Evolutionary conservation across 2,888 invertebrate species (phyloP), one percentile per base, ranked within the genome.

Genomic region (Plutella xylostella): DNA sequence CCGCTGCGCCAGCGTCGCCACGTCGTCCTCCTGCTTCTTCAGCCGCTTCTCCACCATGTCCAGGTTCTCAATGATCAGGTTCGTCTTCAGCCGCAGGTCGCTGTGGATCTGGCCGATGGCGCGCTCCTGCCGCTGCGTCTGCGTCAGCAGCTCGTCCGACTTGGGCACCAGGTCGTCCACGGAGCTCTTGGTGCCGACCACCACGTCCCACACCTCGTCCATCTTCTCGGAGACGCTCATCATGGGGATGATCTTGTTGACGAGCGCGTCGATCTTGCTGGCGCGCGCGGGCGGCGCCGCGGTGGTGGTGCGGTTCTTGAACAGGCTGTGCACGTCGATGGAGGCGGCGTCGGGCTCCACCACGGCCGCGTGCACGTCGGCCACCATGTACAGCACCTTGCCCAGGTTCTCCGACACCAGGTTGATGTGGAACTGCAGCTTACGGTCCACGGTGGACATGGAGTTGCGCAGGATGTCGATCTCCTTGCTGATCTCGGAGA

Each of bases 191-290:
- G 94, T 94, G 12, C 94, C 94, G 1, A 94, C 93, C 11, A 94
- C 93, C 4, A 94, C 93, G 64, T 93, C 91, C 94, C 94, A 94
- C 3, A 94, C 93, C 72, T 94, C 92, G 58, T 94, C 94, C 93
- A 94, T 94, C 72, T 94, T 94, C 64, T 93, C 93, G 0, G 93
- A 92, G 1, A 94, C 93, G 45, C 90, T 90, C 61, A 93, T 89
- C 79, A 94, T 93, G 0, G 94, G 94, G 53, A 90, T 89, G 65
- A 94, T 93, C 74, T 93, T 92, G 60, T 91, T 90, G 1, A 92
- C 92, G 22, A 94, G 84, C 3, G 87, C 89, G 71, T 94, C 93
- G 51, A 94, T 88, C 77, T 93, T 94, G 63, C 90, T 93, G 12
- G 86, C 85, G 58, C 87, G 88, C 12, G 85, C 66, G 6, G 85